These are phyloP conservation scores for Ornithoptera priamus DNA, from an alignment of 2,888 invertebrate species.

Conservation along the genomic window DNA sequence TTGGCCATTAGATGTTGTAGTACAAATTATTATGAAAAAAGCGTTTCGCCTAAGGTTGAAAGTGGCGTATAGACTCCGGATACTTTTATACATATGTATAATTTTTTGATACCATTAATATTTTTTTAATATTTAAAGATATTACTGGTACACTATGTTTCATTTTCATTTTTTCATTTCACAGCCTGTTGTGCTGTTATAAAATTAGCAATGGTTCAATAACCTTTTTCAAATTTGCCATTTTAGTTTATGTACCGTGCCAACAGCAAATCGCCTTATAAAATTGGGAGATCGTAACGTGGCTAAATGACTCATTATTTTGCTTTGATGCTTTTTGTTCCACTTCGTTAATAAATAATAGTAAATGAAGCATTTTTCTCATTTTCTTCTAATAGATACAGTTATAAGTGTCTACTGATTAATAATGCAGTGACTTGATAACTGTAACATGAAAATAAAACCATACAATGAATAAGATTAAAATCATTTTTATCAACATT, in stretches of 20 bases:
- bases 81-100: too few species aligned
- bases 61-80: too few species aligned
- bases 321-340: conserved; percentile 1
- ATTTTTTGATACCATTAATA: too few species aligned
- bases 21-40: too few species aligned
- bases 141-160: neutral
- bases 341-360: conserved; percentile 9
- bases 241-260: conserved; percentile 51
- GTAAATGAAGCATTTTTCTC: neutral
- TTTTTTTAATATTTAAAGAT: too few species aligned
- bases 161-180: neutral
- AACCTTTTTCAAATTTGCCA: conserved; percentile 55
- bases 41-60: too few species aligned
- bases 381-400: neutral
- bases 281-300: conserved; percentile 33
- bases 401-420: too few species aligned
- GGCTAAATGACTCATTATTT: conserved; percentile 22
- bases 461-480: too few species aligned
- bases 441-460: too few species aligned
- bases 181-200: neutral
- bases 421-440: too few species aligned
- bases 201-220: conserved; percentile 52
- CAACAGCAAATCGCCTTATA: conserved; percentile 51
- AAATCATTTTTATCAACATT: too few species aligned
- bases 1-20: too few species aligned